phyloP scores from a whole-genome alignment of 2,113 vertebrate species.

The Rhinolophus sinicus region DNA sequence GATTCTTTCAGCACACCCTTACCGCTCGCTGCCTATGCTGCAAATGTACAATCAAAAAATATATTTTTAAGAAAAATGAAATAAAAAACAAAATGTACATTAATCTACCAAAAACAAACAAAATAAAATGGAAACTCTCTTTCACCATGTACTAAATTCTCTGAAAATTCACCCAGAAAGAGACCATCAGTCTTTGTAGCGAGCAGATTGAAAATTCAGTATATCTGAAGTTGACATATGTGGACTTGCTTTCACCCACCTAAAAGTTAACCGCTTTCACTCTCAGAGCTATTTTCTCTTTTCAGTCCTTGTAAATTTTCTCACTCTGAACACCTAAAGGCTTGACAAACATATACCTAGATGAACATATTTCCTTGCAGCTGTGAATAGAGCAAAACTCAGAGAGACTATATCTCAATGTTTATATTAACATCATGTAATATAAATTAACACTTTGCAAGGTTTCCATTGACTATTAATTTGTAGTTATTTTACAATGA shows the following conservation, averaged over 20 bases:
- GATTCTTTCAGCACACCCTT: neutral
- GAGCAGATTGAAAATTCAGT: constrained; percentile 23
- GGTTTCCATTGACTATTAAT: constrained; percentile 76
- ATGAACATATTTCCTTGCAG: constrained; percentile 38
- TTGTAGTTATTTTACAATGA: constrained; percentile 78
- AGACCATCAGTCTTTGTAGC: neutral
- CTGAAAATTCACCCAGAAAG: neutral
- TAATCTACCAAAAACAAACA: constrained; percentile 9
- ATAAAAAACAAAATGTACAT: neutral
- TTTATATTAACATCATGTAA: constrained; percentile 68
- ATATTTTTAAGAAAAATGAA: constrained; percentile 3
- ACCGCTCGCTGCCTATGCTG: neutral
- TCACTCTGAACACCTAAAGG: constrained; percentile 45
- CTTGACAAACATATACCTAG: constrained; percentile 38
- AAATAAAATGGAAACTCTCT: neutral
- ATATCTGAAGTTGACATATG: neutral
- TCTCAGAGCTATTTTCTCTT: constrained; percentile 60
- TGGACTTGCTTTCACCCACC: constrained; percentile 54
- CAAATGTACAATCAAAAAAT: neutral
- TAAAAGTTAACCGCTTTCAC: constrained; percentile 69
- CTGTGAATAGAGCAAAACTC: constrained; percentile 40
- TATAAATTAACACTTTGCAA: constrained; percentile 82
- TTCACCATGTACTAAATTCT: constrained; percentile 18
- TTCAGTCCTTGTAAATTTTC: constrained; percentile 60
- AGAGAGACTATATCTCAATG: constrained; percentile 51